phyloP scores from a whole-genome alignment of 1,140 invertebrate genomes.

The Pseudomyrmex concolor region DNA sequence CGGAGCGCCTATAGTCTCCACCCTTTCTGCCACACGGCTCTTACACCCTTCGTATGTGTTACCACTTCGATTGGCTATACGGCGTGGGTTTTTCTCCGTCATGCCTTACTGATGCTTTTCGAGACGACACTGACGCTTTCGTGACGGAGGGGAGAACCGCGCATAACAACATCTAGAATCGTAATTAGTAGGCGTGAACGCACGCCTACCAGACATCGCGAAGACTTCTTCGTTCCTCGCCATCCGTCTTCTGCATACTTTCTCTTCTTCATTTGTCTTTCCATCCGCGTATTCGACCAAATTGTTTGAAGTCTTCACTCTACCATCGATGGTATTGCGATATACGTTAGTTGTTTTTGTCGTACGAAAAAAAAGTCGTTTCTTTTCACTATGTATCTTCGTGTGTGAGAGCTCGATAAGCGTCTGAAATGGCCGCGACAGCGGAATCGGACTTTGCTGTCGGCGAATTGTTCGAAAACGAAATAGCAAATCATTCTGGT shows the following conservation, averaged over 20 bases:
- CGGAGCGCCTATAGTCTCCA: constrained; percentile 36
- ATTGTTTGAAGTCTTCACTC: constrained; percentile 52
- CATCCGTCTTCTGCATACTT: constrained; percentile 20
- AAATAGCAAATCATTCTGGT: constrained; percentile 78
- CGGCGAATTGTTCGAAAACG: constrained; percentile 20
- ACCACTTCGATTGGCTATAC: constrained; percentile 81
- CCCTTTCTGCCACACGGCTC: constrained; percentile 35
- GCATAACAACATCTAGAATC: constrained; percentile 79
- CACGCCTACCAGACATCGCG: constrained; percentile 82
- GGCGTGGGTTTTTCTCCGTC: constrained; percentile 79
- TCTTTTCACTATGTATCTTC: constrained; percentile 13
- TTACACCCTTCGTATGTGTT: constrained; percentile 42
- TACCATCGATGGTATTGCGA: no score
- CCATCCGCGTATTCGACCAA: constrained; percentile 60
- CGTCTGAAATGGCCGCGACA: constrained; percentile 36
- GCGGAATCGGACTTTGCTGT: background rate
- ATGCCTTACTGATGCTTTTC: constrained; percentile 57
- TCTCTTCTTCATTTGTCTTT: background rate
- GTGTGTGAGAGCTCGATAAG: constrained; percentile 23
- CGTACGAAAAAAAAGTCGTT: background rate
- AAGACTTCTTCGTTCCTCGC: constrained; percentile 63
- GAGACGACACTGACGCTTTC: constrained; percentile 65
- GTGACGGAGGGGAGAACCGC: constrained; percentile 35
- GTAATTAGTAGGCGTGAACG: constrained; percentile 85
- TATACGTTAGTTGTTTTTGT: no score